These are phyloP conservation scores for Trogon melanurus DNA, from an alignment of 2,113 vertebrate species.

Conservation along the genomic window DNA sequence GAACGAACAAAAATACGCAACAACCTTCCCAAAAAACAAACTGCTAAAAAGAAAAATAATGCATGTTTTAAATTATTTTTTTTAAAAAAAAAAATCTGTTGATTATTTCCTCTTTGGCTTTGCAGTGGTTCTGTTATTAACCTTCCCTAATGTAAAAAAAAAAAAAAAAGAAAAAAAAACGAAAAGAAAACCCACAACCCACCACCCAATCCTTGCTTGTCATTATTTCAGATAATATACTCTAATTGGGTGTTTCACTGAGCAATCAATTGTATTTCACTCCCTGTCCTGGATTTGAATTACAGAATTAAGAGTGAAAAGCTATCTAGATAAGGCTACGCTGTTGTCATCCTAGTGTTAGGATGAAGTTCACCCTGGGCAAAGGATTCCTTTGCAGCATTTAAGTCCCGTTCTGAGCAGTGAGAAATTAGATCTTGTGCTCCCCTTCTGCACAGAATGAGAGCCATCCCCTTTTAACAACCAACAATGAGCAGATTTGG, in stretches of 20 bases:
- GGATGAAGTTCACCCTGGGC: background rate
- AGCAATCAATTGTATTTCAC: background rate
- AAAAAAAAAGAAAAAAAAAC: background rate
- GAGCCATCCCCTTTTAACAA: background rate
- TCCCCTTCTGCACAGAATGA: background rate
- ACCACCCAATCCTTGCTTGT: background rate
- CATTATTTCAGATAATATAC: background rate
- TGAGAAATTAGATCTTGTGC: background rate
- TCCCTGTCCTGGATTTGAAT: background rate
- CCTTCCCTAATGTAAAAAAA: background rate
- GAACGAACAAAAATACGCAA: background rate
- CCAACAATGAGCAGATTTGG: background rate
- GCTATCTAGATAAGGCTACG: background rate
- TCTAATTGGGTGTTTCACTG: background rate
- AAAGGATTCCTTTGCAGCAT: background rate
- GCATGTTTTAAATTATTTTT: background rate
- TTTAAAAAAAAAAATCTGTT: background rate
- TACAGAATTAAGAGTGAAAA: background rate
- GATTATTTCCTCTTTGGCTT: background rate
- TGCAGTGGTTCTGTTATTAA: background rate
- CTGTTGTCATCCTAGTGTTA: background rate
- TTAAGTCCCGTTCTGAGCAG: background rate
- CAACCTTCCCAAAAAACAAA: accelerated
- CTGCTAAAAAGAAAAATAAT: background rate
- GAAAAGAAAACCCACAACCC: background rate